Percentiles rank a stretch among this genome's conserved stretches.
Conservation (phyloP, 2,797 vertebrate species). For the Passerculus sandwichensis region DNA sequence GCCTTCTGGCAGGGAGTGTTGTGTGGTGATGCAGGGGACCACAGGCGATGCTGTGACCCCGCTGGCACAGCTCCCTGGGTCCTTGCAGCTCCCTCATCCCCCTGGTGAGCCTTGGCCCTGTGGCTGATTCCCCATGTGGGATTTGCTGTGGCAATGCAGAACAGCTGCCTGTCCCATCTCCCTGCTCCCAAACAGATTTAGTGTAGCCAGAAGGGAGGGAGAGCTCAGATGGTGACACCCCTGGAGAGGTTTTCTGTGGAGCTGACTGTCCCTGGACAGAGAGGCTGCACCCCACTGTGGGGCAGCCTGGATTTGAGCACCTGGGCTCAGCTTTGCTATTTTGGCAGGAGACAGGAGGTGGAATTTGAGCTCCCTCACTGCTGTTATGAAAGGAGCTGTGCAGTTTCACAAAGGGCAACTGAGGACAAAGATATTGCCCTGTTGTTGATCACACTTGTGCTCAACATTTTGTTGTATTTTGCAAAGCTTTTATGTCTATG, state of each 20-base stretch:
- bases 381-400: neutral
- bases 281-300: neutral
- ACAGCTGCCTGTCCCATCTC: neutral
- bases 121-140: rapidly evolving
- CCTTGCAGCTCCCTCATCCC: neutral
- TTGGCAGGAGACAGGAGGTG: neutral
- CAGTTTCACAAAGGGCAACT: neutral
- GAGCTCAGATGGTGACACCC: neutral
- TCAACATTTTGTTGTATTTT: neutral
- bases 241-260: neutral
- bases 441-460: neutral
- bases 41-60: rapidly evolving
- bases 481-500: neutral
- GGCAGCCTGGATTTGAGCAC: neutral
- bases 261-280: neutral
- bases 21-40: neutral
- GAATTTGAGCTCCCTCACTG: neutral
- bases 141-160: neutral
- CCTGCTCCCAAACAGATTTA: neutral
- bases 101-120: neutral
- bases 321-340: neutral
- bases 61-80: rapidly evolving
- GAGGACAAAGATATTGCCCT: neutral
- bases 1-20: neutral
- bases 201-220: neutral